Percentiles rank a stretch among this genome's conserved stretches.
phyloP scores from a whole-genome alignment of 2,797 vertebrate species.

The Gorsachius magnificus region DNA sequence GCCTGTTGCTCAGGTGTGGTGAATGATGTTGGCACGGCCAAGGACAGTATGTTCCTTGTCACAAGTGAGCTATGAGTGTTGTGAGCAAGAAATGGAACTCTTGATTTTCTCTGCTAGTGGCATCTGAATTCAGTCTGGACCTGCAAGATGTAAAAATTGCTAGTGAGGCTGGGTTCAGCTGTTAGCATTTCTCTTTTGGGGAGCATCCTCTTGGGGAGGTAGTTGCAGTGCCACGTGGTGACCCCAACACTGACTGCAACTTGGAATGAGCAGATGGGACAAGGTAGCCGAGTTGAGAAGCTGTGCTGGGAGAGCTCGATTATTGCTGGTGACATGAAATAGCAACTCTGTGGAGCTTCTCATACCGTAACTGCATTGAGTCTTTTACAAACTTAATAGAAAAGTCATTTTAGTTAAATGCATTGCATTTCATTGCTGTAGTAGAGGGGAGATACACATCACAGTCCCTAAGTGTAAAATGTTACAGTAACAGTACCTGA shows the following conservation, averaged over 20 bases:
- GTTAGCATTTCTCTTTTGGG: not conserved
- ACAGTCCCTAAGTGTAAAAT: not conserved
- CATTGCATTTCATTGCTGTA: not conserved
- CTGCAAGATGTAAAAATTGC: not conserved
- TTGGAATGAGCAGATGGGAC: not conserved
- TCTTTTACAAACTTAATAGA: not conserved
- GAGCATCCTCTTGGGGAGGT: not conserved
- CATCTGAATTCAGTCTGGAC: not conserved
- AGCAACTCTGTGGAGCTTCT: not conserved
- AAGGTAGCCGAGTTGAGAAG: not conserved
- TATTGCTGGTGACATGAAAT: not conserved
- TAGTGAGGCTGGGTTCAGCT: not conserved
- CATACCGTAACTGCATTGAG: not conserved
- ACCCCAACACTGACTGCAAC: not conserved
- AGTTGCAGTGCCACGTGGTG: not conserved
- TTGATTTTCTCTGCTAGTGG: not conserved
- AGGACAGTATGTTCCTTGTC: not conserved
- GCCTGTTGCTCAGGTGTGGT: not conserved
- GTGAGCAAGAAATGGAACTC: not conserved
- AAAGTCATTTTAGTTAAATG: not conserved
- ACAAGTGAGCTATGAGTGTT: not conserved
- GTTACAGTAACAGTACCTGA: not conserved
- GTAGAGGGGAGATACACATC: not conserved
- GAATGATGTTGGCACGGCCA: not conserved
- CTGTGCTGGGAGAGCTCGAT: fast-evolving